phyloP scores from a whole-genome alignment of 2,888 invertebrate genomes.

The Phortica okadai region DNA sequence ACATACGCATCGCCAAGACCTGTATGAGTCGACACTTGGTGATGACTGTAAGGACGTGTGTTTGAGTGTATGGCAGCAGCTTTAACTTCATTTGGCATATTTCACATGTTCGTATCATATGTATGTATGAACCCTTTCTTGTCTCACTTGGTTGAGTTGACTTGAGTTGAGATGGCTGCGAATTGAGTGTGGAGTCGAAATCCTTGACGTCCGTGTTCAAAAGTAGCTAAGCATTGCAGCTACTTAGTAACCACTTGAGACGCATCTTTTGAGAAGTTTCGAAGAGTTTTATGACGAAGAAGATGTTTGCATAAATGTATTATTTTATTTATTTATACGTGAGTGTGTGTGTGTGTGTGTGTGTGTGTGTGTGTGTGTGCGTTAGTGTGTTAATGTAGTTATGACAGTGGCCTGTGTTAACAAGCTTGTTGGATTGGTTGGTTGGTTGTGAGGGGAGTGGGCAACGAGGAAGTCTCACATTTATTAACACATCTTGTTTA shows the following conservation, averaged over 20 bases:
- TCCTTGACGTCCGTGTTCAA: constrained; percentile 10
- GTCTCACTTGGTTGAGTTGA: background rate
- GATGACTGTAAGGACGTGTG: too few relatives aligned
- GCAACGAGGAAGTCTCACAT: constrained; percentile 41
- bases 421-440: background rate
- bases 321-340: constrained; percentile 10
- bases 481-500: constrained; percentile 65
- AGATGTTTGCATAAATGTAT: constrained; percentile 25
- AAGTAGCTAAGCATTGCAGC: constrained; percentile 48
- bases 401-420: background rate
- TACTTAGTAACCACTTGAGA: constrained; percentile 69
- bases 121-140: constrained; percentile 27
- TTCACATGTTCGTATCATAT: constrained; percentile 35
- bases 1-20: constrained; percentile 34
- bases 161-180: background rate
- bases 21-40: background rate
- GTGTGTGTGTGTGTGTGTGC: background rate
- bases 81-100: constrained; percentile 20
- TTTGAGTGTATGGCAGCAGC: background rate
- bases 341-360: constrained; percentile 28
- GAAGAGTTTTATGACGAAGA: constrained; percentile 34
- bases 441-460: constrained; percentile 31
- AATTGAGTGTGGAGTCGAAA: background rate
- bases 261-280: constrained; percentile 40
- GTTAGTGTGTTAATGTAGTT: constrained; percentile 47